Evolutionary conservation across 2,797 vertebrate genomes (phyloP).

Genomic region (Heterohyrax brucei): DNA sequence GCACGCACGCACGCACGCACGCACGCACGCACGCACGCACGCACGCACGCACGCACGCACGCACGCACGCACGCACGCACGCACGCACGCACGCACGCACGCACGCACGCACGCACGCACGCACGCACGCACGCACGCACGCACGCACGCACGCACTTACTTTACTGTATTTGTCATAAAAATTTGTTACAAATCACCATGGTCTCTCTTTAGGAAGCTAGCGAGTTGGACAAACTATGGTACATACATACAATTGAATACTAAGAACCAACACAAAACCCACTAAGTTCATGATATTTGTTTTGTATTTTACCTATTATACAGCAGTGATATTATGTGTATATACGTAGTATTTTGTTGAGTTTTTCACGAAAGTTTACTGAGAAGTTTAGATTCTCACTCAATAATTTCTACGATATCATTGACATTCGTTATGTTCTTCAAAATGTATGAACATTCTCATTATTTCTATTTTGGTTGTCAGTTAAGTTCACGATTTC

Average conservation of each 20-base stretch:
- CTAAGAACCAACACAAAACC: conserved; percentile 30
- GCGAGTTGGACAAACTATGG: not conserved
- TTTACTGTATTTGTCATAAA: not conserved
- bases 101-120: too few species aligned
- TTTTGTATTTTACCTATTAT: too few species aligned
- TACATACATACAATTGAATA: not conserved
- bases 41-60: too few species aligned
- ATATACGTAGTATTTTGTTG: not conserved
- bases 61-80: too few species aligned
- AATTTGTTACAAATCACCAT: not conserved
- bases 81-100: too few species aligned
- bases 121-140: too few species aligned
- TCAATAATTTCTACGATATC: too few species aligned
- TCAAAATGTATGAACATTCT: not conserved
- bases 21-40: too few species aligned
- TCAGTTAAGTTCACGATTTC: not conserved
- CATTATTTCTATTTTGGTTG: not conserved
- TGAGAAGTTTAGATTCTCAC: not conserved
- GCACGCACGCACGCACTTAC: not conserved
- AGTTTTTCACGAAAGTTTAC: not conserved
- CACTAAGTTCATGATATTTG: not conserved
- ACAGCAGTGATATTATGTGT: too few species aligned
- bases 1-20: too few species aligned
- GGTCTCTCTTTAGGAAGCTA: not conserved
- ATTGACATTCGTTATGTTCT: not conserved